These are phyloP conservation scores for Labeo catla DNA, from an alignment of 2,113 vertebrate species.

Conservation along the genomic window DNA sequence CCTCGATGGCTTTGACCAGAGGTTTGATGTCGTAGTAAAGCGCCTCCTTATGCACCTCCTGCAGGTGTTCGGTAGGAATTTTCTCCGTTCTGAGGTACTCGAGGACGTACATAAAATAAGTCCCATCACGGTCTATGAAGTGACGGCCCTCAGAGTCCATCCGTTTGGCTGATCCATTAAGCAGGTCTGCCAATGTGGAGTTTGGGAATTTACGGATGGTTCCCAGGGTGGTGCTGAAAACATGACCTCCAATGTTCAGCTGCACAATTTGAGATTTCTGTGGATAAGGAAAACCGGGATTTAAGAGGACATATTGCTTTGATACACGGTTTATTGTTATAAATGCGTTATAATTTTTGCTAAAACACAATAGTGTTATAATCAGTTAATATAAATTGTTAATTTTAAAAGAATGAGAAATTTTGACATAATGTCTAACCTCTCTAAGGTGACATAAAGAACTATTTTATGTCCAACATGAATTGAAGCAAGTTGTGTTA, in stretches of 20 bases:
- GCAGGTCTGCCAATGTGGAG: constrained; percentile 85
- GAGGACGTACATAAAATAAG: constrained; percentile 83
- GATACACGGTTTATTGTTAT: neutral
- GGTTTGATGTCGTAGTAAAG: constrained; percentile 84
- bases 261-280: constrained; percentile 79
- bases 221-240: constrained; percentile 81
- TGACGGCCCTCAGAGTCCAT: constrained; percentile 79
- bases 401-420: too few relatives aligned
- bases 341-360: too few relatives aligned
- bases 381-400: too few relatives aligned
- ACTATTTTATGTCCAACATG: neutral
- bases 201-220: constrained; percentile 83
- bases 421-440: too few relatives aligned
- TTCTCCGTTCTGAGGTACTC: constrained; percentile 85
- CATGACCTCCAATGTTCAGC: constrained; percentile 85
- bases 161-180: constrained; percentile 68
- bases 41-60: constrained; percentile 86
- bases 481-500: neutral
- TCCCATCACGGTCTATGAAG: constrained; percentile 89
- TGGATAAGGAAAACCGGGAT: constrained; percentile 5
- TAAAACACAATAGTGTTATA: too few relatives aligned
- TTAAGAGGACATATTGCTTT: neutral
- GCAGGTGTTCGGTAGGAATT: constrained; percentile 78
- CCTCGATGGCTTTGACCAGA: constrained; percentile 85
- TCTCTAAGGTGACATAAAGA: too few relatives aligned